These are phyloP conservation scores for Mnemiopsis leidyi DNA, from an alignment of 37 sponge, comb jelly and placozoan species.

Conservation along the genomic window DNA sequence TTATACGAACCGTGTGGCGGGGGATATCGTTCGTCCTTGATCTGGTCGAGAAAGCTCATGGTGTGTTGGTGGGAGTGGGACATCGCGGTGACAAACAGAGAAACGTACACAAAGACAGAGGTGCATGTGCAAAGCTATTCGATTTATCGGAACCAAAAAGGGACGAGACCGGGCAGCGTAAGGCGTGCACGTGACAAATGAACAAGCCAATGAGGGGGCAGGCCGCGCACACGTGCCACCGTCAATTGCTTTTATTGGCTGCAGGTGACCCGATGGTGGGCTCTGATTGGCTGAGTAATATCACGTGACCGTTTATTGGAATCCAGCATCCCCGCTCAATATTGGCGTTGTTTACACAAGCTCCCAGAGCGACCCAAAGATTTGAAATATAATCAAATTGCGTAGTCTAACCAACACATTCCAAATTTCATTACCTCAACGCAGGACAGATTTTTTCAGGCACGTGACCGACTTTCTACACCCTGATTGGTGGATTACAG, in stretches of 20 bases:
- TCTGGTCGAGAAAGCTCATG: constrained; percentile 50
- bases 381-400: constrained; percentile 16
- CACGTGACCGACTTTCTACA: not conserved
- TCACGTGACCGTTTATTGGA: not conserved
- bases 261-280: not conserved
- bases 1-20: not conserved
- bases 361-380: not conserved
- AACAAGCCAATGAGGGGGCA: not conserved
- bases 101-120: not conserved
- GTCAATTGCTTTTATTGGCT: not conserved
- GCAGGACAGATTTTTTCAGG: not conserved
- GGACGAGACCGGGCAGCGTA: not conserved
- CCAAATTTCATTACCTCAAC: constrained; percentile 35
- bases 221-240: not conserved
- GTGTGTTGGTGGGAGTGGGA: not conserved
- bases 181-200: not conserved
- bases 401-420: constrained; percentile 20
- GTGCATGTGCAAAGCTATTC: constrained; percentile 36
- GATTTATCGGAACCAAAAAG: constrained; percentile 61
- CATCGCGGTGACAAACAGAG: constrained; percentile 11
- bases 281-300: not conserved
- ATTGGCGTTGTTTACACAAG: constrained; percentile 38
- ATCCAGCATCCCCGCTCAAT: not conserved
- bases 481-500: not conserved
- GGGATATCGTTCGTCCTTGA: constrained; percentile 9